phyloP scores from a whole-genome alignment of 2,888 invertebrate species.

The Octonoba sinensis region DNA sequence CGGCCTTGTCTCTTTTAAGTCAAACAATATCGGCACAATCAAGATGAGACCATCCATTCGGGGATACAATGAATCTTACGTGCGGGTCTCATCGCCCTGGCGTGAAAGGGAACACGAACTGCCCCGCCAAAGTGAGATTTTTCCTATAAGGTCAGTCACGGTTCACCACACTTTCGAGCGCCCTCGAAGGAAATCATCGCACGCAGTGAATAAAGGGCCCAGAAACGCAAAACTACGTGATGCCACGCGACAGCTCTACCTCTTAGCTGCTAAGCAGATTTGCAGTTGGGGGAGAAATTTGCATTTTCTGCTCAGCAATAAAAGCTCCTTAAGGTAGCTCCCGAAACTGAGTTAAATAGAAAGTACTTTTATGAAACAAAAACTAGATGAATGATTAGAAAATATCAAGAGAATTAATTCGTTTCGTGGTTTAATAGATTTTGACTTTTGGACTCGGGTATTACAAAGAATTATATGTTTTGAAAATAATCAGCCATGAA shows the following conservation, averaged over 20 bases:
- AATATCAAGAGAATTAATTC: too few species aligned
- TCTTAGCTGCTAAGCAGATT: too few species aligned
- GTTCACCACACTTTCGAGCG: slow-evolving; percentile 9
- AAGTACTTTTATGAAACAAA: neutral
- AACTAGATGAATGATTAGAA: too few species aligned
- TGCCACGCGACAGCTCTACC: too few species aligned
- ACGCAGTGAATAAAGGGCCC: neutral
- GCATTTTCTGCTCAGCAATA: neutral
- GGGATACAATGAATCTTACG: slow-evolving; percentile 14
- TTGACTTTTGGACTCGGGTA: too few species aligned
- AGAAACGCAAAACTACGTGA: slow-evolving; percentile 7
- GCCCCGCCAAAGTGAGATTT: slow-evolving; percentile 7
- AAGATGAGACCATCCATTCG: slow-evolving; percentile 16
- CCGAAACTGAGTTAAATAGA: neutral
- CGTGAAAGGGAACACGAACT: slow-evolving; percentile 10
- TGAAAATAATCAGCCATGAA: too few species aligned
- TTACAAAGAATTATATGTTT: too few species aligned
- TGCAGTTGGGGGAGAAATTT: too few species aligned
- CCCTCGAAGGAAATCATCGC: neutral
- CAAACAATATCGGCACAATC: slow-evolving; percentile 20
- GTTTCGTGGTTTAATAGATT: too few species aligned
- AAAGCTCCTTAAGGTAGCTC: neutral
- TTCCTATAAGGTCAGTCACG: slow-evolving; percentile 14
- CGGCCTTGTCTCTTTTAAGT: neutral
- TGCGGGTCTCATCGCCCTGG: slow-evolving; percentile 12